These are phyloP conservation scores for Megaceryle alcyon DNA, from an alignment of 2,797 vertebrate genomes.

Conservation along the genomic window DNA sequence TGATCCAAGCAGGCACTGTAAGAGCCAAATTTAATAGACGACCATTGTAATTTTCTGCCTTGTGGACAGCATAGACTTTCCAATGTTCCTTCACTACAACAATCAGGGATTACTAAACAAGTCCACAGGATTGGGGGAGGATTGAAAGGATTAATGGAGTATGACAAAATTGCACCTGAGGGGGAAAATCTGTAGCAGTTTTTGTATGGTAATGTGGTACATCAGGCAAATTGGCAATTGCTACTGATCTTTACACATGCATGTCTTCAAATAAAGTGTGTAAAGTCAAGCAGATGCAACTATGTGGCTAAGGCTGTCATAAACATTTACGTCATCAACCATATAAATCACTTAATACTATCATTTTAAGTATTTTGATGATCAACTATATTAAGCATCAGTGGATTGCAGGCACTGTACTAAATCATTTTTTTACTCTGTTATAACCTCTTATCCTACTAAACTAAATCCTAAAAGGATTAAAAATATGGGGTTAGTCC, in stretches of 20 bases:
- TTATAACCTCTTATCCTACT: constrained; percentile 29
- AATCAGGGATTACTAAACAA: constrained; percentile 87
- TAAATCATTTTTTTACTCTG: constrained; percentile 42
- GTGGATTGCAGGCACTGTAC: not conserved
- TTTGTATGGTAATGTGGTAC: constrained; percentile 79
- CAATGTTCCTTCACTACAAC: constrained; percentile 86
- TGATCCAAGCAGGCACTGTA: constrained; percentile 79
- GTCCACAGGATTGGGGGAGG: constrained; percentile 78
- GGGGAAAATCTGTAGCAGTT: constrained; percentile 84
- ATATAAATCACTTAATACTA: constrained; percentile 49
- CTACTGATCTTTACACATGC: constrained; percentile 64
- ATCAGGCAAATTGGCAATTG: constrained; percentile 64
- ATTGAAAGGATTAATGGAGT: constrained; percentile 91
- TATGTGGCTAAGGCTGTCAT: constrained; percentile 52
- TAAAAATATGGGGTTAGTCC: constrained; percentile 27
- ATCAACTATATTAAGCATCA: constrained; percentile 2
- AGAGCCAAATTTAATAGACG: constrained; percentile 79
- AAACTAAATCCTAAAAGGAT: constrained; percentile 61
- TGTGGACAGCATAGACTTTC: constrained; percentile 83
- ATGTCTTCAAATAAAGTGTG: constrained; percentile 59
- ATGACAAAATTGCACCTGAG: constrained; percentile 88
- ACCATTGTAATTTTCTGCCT: constrained; percentile 85
- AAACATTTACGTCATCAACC: constrained; percentile 62
- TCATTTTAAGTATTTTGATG: constrained; percentile 27
- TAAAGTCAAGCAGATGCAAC: constrained; percentile 56